Evolutionary conservation across 2,888 invertebrate genomes (phyloP).

Genomic region (Aspidiotus rigidus): DNA sequence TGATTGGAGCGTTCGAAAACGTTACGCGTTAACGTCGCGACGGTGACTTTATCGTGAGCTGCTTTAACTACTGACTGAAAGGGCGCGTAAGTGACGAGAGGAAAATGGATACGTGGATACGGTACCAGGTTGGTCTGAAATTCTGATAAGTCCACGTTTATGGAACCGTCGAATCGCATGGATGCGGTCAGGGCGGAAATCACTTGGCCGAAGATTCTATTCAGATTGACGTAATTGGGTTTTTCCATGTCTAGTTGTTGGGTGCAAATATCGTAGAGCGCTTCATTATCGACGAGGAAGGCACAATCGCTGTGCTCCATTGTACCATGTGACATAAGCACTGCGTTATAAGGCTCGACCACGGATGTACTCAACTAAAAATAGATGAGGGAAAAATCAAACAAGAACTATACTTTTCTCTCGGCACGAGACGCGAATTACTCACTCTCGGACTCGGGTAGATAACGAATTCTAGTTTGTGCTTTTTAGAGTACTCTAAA

Average conservation of each 20-base stretch:
- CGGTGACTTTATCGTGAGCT: constrained; percentile 15
- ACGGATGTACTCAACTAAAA: constrained; percentile 9
- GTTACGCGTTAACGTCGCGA: not conserved
- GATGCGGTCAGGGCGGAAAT: constrained; percentile 22
- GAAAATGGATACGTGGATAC: constrained; percentile 19
- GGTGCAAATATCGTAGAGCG: constrained; percentile 18
- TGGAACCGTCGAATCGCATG: constrained; percentile 26
- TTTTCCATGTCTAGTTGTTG: constrained; percentile 22
- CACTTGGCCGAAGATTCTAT: constrained; percentile 23
- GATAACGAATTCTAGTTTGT: constrained; percentile 26
- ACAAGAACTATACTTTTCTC: not conserved
- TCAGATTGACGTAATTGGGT: constrained; percentile 21
- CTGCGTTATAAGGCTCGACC: constrained; percentile 22
- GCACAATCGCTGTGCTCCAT: constrained; percentile 27
- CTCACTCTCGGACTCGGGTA: constrained; percentile 36
- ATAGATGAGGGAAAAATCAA: not conserved
- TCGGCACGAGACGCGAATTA: not conserved
- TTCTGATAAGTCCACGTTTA: constrained; percentile 24
- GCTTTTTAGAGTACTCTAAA: constrained; percentile 16
- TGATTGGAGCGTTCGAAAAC: constrained; percentile 21
- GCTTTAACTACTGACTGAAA: constrained; percentile 8
- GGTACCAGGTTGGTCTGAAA: constrained; percentile 26
- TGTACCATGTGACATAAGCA: constrained; percentile 18
- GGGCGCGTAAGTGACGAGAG: constrained; percentile 16
- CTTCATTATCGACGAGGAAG: constrained; percentile 24